Conservation (phyloP, 2,797 vertebrate genomes). For the Liasis olivaceus region DNA sequence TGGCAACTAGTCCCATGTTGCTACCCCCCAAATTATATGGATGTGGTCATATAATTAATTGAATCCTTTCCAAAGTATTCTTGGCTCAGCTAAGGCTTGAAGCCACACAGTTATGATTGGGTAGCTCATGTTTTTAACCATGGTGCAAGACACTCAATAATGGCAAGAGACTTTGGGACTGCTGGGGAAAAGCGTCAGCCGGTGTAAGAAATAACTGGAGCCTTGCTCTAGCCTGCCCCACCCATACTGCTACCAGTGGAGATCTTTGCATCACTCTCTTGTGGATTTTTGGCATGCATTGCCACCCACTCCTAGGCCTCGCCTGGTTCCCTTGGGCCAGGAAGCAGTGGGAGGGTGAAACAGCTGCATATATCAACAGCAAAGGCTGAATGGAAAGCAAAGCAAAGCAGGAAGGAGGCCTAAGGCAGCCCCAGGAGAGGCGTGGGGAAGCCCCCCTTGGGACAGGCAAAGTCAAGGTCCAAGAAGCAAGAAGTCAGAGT, state of each 20-base stretch:
- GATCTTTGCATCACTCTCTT: not conserved
- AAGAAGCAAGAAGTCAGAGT: not conserved
- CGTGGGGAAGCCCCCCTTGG: not conserved
- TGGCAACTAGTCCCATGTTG: not conserved
- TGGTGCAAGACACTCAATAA: not conserved
- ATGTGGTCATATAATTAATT: not conserved
- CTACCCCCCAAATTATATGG: not conserved
- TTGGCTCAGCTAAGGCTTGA: not conserved
- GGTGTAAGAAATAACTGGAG: not conserved
- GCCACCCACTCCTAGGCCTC: constrained; percentile 17
- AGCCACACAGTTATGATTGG: not conserved
- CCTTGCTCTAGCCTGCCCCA: not conserved
- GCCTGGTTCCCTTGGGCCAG: constrained; percentile 18
- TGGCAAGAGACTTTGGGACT: not conserved
- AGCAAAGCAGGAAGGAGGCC: not conserved
- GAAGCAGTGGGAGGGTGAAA: constrained; percentile 5
- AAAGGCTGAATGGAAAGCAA: not conserved
- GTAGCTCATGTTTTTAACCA: not conserved
- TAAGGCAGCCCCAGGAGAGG: not conserved
- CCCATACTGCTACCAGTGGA: not conserved
- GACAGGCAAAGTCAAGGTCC: not conserved
- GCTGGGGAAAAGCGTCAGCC: not conserved
- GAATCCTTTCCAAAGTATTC: not conserved
- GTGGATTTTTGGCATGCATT: constrained; percentile 15
- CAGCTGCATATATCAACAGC: constrained; percentile 9